phyloP scores from a whole-genome alignment of 2,113 vertebrate genomes.

The Protomyctophum bolini region DNA sequence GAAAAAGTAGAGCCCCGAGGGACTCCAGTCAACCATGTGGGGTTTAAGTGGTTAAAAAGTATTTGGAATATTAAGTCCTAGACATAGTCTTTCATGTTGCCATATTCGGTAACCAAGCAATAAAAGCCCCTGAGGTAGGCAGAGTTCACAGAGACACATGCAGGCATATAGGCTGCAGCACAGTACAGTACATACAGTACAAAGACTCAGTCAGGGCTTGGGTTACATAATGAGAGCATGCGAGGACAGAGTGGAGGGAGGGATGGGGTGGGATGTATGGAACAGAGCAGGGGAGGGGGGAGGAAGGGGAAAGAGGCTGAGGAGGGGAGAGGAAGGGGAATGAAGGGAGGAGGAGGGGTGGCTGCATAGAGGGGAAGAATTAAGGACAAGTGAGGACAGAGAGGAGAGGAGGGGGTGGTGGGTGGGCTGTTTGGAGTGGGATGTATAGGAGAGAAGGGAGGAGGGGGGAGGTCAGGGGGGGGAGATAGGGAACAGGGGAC shows the following conservation, averaged over 20 bases:
- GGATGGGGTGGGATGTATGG: not conserved
- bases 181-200: too few relatives aligned
- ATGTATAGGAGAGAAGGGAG: constrained; percentile 2
- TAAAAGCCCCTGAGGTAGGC: too few relatives aligned
- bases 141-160: too few relatives aligned
- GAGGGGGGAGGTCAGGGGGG: not conserved
- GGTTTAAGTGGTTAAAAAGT: too few relatives aligned
- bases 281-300: not conserved
- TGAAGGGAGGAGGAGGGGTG: not conserved
- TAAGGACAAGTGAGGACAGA: not conserved
- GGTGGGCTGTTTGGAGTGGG: not conserved
- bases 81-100: too few relatives aligned
- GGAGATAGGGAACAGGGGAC: not conserved
- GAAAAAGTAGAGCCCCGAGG: too few relatives aligned
- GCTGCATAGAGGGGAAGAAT: too few relatives aligned
- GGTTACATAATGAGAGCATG: not conserved
- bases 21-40: too few relatives aligned
- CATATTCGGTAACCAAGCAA: too few relatives aligned
- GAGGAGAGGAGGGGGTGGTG: not conserved
- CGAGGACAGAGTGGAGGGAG: too few relatives aligned
- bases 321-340: not conserved
- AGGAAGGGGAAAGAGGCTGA: not conserved
- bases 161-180: too few relatives aligned
- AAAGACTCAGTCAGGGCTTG: not conserved
- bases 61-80: too few relatives aligned